phyloP scores from a whole-genome alignment of 1,140 invertebrate species.

The Acromyrmex charruanus region DNA sequence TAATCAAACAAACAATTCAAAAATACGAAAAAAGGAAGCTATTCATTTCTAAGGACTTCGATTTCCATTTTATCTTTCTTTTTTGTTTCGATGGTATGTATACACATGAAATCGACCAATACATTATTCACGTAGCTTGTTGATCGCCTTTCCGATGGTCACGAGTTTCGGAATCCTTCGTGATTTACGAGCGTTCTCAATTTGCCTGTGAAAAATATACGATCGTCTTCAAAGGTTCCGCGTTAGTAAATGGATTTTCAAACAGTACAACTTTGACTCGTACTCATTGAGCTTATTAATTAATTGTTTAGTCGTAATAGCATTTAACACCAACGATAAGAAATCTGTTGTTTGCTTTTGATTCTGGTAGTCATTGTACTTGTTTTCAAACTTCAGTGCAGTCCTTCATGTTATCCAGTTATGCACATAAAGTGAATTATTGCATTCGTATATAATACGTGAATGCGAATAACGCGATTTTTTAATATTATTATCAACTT shows the following conservation, averaged over 20 bases:
- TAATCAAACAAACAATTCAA: not conserved
- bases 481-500: constrained; percentile 7
- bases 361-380: not conserved
- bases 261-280: not conserved
- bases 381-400: constrained; percentile 36
- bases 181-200: constrained; percentile 44
- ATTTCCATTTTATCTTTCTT: not conserved
- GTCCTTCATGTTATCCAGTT: not conserved
- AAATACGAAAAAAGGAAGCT: not conserved
- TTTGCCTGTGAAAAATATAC: constrained; percentile 21
- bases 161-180: constrained; percentile 1
- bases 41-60: not conserved
- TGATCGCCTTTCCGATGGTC: not conserved
- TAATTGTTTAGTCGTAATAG: constrained; percentile 7
- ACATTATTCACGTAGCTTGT: constrained; percentile 19
- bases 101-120: constrained; percentile 9
- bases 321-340: constrained; percentile 14
- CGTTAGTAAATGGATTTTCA: not conserved
- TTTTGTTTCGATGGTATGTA: not conserved
- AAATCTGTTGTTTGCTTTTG: constrained; percentile 52
- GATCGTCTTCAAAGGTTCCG: not conserved
- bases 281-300: constrained; percentile 5
- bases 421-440: constrained; percentile 1
- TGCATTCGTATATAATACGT: not conserved
- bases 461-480: not conserved